Base-by-base conservation (phyloP, 1,140 invertebrate species). In the Caligus rogercresseyi region DNA sequence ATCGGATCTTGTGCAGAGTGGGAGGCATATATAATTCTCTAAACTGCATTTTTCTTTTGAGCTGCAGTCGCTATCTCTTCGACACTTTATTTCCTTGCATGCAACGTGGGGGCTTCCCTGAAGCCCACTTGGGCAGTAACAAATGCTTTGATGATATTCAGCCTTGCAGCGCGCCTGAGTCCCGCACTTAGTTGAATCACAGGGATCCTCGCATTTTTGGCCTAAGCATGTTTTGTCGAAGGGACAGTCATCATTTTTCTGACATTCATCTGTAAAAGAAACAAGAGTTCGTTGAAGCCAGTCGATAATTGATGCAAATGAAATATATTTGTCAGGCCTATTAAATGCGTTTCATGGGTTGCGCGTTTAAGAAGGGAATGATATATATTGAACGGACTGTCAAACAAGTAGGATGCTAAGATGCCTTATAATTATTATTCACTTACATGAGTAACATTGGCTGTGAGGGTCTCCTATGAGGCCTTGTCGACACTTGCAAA, bases 141-240 rank as follows among this genome's bases (percentile, higher is more conserved):
- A 92, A 65, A 88, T 84, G 1, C 84, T 81, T 64, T 80, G 81
- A 71, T 87, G 86, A 67, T 88, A 86, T 15, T 82, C 83, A 68
- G 89, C 89, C 70, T 89, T 80, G 75, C 89, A 93, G 64, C 87
- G 77, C 31, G 88, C 87, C 71, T 90, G 83, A 65, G 78, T 77
- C 65, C 82, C 84, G 71, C 89, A 93, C 4, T 14, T 13, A 7
- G 25, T 51, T 16, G 19, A 11, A 14, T 84, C 85, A 67, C 88
- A 91, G 19, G 87, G 88, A 72, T 82, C 81, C 73, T 83, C 81
- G 72, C 87, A 90, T 72, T 79, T 79, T 69, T 79, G 77, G 72
- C 82, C 81, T 70, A 88, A 80, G 77, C 71, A 72, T 11, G 71
- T 70, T 57, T 71, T 69, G 54, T 69, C 66, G 21, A 68, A 66